These are phyloP conservation scores for Mactromeris polynyma DNA, from an alignment of 2,888 invertebrate species.

Conservation along the genomic window DNA sequence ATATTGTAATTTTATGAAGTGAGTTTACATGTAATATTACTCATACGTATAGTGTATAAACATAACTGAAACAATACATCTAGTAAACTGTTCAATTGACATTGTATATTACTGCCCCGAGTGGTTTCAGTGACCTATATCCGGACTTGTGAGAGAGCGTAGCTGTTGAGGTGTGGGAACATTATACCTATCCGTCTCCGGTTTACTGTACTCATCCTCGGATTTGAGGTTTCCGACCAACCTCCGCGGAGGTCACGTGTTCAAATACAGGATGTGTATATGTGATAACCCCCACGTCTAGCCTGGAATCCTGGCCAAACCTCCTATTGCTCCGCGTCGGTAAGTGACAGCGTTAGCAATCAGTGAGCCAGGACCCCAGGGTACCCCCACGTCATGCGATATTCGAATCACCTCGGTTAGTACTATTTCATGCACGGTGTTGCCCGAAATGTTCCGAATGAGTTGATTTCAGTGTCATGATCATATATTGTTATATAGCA, in stretches of 20 bases:
- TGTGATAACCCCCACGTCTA: no score
- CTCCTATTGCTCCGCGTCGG: no score
- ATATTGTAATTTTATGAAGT: no score
- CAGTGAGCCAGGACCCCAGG: no score
- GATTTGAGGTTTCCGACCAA: background rate
- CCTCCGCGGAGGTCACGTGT: background rate
- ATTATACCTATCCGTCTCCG: background rate
- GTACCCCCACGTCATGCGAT: no score
- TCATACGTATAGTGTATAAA: background rate
- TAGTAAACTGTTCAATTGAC: background rate
- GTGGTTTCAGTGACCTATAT: background rate
- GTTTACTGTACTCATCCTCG: background rate
- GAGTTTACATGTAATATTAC: background rate
- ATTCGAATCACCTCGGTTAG: no score
- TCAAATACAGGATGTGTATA: background rate
- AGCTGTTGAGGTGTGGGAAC: background rate
- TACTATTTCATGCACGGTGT: no score
- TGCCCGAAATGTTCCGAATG: no score
- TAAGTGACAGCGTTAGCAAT: no score
- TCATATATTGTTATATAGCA: no score
- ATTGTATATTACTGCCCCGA: background rate
- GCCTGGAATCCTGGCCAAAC: no score
- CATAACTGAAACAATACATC: background rate
- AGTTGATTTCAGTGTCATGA: no score
- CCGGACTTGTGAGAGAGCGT: background rate